phyloP scores from a whole-genome alignment of 2,888 invertebrate genomes.

The Rhogogaster chlorosoma region DNA sequence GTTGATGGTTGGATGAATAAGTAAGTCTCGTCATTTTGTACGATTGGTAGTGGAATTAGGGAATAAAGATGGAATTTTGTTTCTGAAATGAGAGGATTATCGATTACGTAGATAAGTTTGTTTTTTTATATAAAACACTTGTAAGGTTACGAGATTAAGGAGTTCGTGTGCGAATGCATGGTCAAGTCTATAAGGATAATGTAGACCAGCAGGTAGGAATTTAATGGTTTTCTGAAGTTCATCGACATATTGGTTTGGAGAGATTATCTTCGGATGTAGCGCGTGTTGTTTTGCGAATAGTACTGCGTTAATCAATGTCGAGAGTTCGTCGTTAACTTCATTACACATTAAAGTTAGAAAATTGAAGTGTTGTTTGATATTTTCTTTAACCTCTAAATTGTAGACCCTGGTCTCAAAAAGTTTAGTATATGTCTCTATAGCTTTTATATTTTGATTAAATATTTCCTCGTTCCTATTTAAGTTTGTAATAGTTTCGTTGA shows the following conservation, averaged over 20 bases:
- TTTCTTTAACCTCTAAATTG: constrained; percentile 9
- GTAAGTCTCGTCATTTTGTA: background rate
- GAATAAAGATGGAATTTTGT: background rate
- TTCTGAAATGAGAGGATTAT: background rate
- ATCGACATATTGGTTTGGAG: background rate
- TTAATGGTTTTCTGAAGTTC: background rate
- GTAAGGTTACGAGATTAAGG: background rate
- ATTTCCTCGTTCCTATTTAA: constrained; percentile 56
- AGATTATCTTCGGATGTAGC: background rate
- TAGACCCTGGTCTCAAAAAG: background rate
- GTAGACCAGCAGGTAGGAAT: background rate
- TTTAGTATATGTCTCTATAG: constrained; percentile 54
- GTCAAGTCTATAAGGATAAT: constrained; percentile 3
- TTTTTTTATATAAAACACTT: background rate
- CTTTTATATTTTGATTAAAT: constrained; percentile 56
- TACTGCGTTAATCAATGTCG: background rate
- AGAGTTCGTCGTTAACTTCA: background rate
- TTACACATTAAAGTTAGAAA: constrained; percentile 9
- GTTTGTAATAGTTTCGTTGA: constrained; percentile 41
- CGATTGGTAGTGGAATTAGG: constrained; percentile 20
- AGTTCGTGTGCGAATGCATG: background rate
- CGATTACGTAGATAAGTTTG: background rate
- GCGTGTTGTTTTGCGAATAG: constrained; percentile 1
- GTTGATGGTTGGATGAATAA: constrained; percentile 31
- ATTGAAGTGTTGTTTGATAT: background rate